A percentile compares a stretch with the other conserved stretches of the same genome.
Evolutionary conservation across 1,140 invertebrate species (phyloP).

Genomic region (Diabrotica undecimpunctata): DNA sequence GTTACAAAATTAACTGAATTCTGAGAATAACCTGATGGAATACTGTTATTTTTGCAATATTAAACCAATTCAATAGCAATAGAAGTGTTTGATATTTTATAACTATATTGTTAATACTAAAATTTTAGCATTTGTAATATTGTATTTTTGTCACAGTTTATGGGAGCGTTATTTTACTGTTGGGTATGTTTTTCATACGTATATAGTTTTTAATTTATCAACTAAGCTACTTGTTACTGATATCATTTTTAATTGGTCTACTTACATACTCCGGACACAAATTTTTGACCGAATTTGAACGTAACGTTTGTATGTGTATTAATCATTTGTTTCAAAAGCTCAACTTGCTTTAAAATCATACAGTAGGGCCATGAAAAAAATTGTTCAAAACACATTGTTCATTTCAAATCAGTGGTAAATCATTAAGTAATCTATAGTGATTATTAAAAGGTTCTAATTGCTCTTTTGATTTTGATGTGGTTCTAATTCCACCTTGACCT

Average conservation of each 20-base stretch:
- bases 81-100: slow-evolving; percentile 18
- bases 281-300: too few relatives aligned
- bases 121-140: slow-evolving; percentile 20
- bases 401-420: too few relatives aligned
- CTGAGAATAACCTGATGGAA: background rate
- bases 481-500: too few relatives aligned
- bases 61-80: slow-evolving; percentile 13
- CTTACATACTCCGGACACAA: background rate
- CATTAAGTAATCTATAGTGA: too few relatives aligned
- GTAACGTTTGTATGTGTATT: too few relatives aligned
- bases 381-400: too few relatives aligned
- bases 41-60: slow-evolving; percentile 17
- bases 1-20: background rate
- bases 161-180: slow-evolving; percentile 21
- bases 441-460: too few relatives aligned
- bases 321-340: too few relatives aligned
- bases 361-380: too few relatives aligned
- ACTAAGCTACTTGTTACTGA: slow-evolving; percentile 13
- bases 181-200: slow-evolving; percentile 22
- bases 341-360: too few relatives aligned
- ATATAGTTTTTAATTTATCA: slow-evolving; percentile 19
- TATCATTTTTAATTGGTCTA: background rate
- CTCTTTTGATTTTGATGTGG: too few relatives aligned
- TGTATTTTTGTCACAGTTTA: slow-evolving; percentile 20
- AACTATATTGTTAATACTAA: slow-evolving; percentile 9